A percentile compares a stretch with the other conserved stretches of the same genome.
These are phyloP conservation scores for Ochotona princeps DNA, from an alignment of 2,113 vertebrate genomes.

Conservation along the genomic window DNA sequence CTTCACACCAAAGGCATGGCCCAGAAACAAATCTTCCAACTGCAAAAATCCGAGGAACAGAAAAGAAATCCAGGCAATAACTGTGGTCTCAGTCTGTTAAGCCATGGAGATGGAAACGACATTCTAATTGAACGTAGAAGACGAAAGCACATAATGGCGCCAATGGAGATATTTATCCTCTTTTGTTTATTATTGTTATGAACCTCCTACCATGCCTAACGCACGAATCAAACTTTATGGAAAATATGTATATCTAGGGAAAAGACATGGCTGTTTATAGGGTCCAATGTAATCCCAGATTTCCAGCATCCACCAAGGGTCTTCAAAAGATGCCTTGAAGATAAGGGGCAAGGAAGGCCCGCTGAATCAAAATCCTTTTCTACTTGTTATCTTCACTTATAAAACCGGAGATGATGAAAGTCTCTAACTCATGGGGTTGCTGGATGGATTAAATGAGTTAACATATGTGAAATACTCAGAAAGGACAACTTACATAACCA, in stretches of 20 bases:
- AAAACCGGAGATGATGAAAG: background rate
- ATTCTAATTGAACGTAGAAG: background rate
- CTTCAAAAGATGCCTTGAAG: background rate
- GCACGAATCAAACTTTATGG: background rate
- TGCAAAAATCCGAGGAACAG: background rate
- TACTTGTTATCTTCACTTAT: background rate
- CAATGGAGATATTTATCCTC: background rate
- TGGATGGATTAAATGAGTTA: background rate
- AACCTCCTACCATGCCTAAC: background rate
- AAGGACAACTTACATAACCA: slow-evolving; percentile 50
- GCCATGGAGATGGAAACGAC: background rate
- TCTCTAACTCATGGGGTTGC: background rate
- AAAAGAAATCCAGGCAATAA: background rate
- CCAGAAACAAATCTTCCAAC: background rate
- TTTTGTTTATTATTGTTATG: background rate
- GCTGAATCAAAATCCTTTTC: background rate
- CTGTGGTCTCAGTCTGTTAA: background rate
- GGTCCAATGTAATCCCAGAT: no score
- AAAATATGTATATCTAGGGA: background rate
- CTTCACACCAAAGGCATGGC: no score
- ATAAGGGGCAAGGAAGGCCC: background rate
- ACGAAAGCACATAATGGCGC: background rate
- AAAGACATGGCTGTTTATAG: background rate
- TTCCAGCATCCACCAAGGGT: background rate
- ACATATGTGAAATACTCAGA: background rate